Percentiles rank a stretch among this genome's conserved stretches.
These are phyloP conservation scores for Habrosyne pyritoides DNA, from an alignment of 2,888 invertebrate genomes.

Conservation along the genomic window DNA sequence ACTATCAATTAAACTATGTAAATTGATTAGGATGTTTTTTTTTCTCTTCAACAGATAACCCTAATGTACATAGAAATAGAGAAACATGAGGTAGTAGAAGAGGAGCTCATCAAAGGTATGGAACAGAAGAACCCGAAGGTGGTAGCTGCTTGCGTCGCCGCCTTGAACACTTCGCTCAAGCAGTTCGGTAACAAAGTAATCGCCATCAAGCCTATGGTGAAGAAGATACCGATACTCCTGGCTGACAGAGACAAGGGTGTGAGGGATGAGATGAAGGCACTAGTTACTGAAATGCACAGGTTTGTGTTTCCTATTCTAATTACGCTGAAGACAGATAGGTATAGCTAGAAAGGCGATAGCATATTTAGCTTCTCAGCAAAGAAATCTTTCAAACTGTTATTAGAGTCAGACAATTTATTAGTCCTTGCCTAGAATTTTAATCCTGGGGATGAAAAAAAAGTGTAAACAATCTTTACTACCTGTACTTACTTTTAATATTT, in stretches of 20 bases:
- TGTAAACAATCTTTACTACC: too few relatives aligned
- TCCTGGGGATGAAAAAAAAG: too few relatives aligned
- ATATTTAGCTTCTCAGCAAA: too few relatives aligned
- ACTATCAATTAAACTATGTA: too few relatives aligned
- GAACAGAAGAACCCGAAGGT: slow-evolving; percentile 98
- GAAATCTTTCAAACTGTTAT: too few relatives aligned
- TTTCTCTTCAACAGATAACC: slow-evolving; percentile 86
- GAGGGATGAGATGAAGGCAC: slow-evolving; percentile 94
- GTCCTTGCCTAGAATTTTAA: too few relatives aligned
- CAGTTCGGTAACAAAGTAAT: slow-evolving; percentile 97
- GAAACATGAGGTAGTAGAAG: slow-evolving; percentile 94
- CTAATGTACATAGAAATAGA: slow-evolving; percentile 98
- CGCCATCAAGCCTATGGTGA: slow-evolving; percentile 93
- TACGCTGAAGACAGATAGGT: too few relatives aligned
- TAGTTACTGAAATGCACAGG: slow-evolving; percentile 96
- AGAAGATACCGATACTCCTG: slow-evolving; percentile 92
- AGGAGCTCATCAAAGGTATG: slow-evolving; percentile 96
- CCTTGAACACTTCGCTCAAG: slow-evolving; percentile 89
- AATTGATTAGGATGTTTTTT: not conserved
- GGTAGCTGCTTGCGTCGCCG: slow-evolving; percentile 91
- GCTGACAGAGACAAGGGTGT: slow-evolving; percentile 96
- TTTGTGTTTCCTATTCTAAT: slow-evolving; percentile 48
- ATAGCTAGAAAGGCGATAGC: too few relatives aligned
- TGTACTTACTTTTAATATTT: too few relatives aligned
- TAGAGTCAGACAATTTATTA: too few relatives aligned